phyloP scores from a whole-genome alignment of 1,140 invertebrate species.

The Pseudachorutes palmiensis region DNA sequence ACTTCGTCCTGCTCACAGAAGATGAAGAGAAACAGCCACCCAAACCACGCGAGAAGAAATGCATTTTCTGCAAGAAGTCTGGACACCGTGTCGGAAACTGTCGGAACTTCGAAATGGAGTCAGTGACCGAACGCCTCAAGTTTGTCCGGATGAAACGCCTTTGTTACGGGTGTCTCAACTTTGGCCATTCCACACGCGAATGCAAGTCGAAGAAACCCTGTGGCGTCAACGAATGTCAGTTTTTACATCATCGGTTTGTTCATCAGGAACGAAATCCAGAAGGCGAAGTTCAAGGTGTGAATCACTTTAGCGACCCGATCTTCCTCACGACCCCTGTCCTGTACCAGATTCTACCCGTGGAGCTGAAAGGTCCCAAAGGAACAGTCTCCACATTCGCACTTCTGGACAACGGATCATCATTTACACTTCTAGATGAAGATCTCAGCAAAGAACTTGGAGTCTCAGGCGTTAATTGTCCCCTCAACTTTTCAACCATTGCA shows the following conservation, averaged over 20 bases:
- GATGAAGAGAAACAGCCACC: neutral
- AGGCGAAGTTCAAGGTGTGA: neutral
- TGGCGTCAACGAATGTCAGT: slow-evolving; percentile 6
- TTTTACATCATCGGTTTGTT: slow-evolving; percentile 8
- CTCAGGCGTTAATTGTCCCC: neutral
- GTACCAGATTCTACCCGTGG: slow-evolving; percentile 10
- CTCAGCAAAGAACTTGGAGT: neutral
- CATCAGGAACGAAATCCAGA: neutral
- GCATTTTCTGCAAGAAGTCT: neutral
- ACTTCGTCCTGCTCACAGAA: neutral
- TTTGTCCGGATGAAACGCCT: slow-evolving; percentile 3
- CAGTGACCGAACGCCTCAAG: neutral
- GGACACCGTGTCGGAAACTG: slow-evolving; percentile 5
- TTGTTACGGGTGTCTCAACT: slow-evolving; percentile 13
- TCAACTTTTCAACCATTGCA: neutral
- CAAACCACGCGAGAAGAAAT: neutral
- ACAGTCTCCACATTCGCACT: slow-evolving; percentile 9
- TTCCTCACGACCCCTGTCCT: no score
- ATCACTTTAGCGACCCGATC: neutral
- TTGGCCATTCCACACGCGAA: neutral
- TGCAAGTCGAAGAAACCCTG: neutral
- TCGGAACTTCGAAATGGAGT: neutral
- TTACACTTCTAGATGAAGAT: slow-evolving; percentile 1
- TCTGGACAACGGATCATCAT: slow-evolving; percentile 12
- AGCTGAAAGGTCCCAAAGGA: slow-evolving; percentile 9